These are phyloP conservation scores for Erebia epiphron DNA, from an alignment of 2,888 invertebrate species.

Conservation along the genomic window DNA sequence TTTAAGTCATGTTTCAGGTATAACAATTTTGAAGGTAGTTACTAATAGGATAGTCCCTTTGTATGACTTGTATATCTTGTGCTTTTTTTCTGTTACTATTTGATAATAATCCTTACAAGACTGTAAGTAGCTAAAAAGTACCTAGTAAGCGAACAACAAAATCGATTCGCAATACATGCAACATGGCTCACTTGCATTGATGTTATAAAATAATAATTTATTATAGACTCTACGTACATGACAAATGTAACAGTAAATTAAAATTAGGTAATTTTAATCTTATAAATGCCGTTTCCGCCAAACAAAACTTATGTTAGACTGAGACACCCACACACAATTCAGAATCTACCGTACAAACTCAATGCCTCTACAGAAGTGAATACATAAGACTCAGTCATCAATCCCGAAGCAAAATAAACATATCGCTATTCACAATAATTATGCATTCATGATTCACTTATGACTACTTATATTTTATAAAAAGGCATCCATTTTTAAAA, in stretches of 20 bases:
- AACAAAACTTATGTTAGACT: constrained; percentile 60
- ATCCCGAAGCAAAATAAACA: constrained; percentile 64
- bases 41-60: not conserved
- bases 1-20: constrained; percentile 8
- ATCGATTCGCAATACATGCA: constrained; percentile 28
- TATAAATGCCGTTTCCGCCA: constrained; percentile 75
- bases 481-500: constrained; percentile 76
- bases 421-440: constrained; percentile 67
- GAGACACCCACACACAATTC: constrained; percentile 45
- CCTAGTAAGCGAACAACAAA: constrained; percentile 30
- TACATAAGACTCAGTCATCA: constrained; percentile 59
- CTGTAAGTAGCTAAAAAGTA: constrained; percentile 16
- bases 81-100: constrained; percentile 13
- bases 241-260: constrained; percentile 74
- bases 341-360: constrained; percentile 53
- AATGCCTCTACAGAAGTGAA: constrained; percentile 56
- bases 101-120: constrained; percentile 7
- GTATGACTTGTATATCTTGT: constrained; percentile 18
- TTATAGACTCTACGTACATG: constrained; percentile 76
- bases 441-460: constrained; percentile 70
- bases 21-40: constrained; percentile 10
- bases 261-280: constrained; percentile 60
- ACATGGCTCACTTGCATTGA: constrained; percentile 36
- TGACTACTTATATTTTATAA: constrained; percentile 76
- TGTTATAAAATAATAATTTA: constrained; percentile 76